Base-by-base conservation (phyloP, 1,140 invertebrate species). In the Harpegnathos saltator region DNA sequence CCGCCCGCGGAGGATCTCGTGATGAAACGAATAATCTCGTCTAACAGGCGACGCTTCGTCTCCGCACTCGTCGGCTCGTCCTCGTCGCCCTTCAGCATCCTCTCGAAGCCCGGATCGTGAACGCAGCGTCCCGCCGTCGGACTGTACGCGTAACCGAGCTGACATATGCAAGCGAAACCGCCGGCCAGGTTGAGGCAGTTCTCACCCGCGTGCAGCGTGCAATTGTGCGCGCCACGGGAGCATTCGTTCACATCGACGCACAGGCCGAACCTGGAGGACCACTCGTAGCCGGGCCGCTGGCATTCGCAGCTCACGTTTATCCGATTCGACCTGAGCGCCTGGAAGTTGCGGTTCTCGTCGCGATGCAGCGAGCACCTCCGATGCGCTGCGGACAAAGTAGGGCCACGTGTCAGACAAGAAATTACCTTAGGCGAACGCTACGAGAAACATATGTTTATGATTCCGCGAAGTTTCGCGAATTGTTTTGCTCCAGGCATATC, bases 161-260 rank as follows among this genome's bases (percentile, higher is more conserved):
- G 93, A 84, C 95, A 96, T 38, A 94, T 81, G 86, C 95, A 96
- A 59, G 89, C 85, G 86, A 92, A 96, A 52, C 89, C 84, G 29
- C 96, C 96, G 2, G 94, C 94, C 26, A 95, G 83, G 92, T 96
- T 96, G n/a, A 96, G 54, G 87, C 96, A 96, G 63, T 89, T 91
- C 89, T 96, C 90, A 0, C 90, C 88, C 1, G 85, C 83, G 1
- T 88, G 73, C 1, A 71, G 58, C n/a, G 93, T 84, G 88, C 96
- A 96, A 66, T 90, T 90, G 74, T 95, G 91, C 12, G 71, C 72
- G 12, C 88, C 90, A 14, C 77, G 89, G 0, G 85, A 73, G 89
- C 96, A 97, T 91, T 96, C 96, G 87, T 97, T 95, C n/a, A 95
- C 90, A 91, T 97, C 96, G 12, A 96, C 90, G 89, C 96, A 96